Evolutionary conservation across 2,888 invertebrate species (phyloP), one percentile per base, ranked within the genome.

Genomic region (Stenoptilia bipunctidactyla): DNA sequence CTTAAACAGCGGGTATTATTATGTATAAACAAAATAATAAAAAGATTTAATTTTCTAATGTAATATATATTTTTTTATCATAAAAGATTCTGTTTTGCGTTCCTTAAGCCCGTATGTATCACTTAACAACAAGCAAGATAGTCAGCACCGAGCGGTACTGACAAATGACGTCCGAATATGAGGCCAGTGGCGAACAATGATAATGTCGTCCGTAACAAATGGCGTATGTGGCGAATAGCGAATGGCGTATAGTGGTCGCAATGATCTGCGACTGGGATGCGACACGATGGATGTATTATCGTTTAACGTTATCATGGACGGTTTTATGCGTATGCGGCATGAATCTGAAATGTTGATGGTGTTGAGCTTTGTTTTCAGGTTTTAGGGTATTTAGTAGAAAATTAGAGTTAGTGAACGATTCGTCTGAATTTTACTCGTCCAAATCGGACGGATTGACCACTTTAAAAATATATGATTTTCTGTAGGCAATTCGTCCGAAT

Each of bases 161-260:
- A 74, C 73, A 74, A 73, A 73, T 70, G 69, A 70, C 67, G 68
- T 66, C 68, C 61, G 71, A 71, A 71, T 70, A 70, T 73, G 70
- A 71, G 74, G 71, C 62, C 66, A 63, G 69, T 71, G 72, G 57
- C 52, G 65, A 65, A 61, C 69, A 67, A 69, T 71, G 75, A 77
- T 79, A 77, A 75, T 74, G 76, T 79, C 76, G 53, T 47, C 61
- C 53, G 66, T 77, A 68, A 77, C 69, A 70, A 73, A 79, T 73
- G 69, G 67, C 45, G 48, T 20, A 20, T 20, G 20, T 20, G 61
- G 58, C 66, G 20, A 72, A 69, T 65, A 64, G 58, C 58, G 56
- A 65, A 66, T 59, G 58, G 68, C 55, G 57, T 37, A 20, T 20
- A 20, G 20, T 20, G 20, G 20, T 20, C 20, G 8, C 20, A 8